Evolutionary conservation across 2,888 invertebrate species (phyloP).

Genomic region (Ceramica pisi): DNA sequence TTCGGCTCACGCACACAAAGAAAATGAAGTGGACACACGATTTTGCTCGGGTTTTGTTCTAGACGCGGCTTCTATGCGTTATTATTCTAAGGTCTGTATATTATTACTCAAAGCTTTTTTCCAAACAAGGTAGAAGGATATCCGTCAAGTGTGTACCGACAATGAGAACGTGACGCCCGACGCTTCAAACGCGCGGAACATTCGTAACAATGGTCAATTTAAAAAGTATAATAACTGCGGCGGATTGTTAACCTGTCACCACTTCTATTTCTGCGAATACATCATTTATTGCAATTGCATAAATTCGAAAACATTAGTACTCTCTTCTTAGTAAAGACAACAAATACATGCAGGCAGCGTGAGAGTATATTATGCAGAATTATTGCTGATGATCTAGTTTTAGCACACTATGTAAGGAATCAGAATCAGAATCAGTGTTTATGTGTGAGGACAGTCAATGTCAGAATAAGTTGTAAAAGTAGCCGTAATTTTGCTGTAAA

Average conservation of each 20-base stretch:
- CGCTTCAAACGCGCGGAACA: slow-evolving; percentile 34
- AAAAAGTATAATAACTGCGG: slow-evolving; percentile 41
- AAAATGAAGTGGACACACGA: no score
- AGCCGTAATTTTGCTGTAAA: background rate
- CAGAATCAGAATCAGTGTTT: no score
- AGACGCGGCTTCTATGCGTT: no score
- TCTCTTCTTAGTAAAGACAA: background rate
- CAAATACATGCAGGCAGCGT: background rate
- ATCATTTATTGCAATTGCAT: slow-evolving; percentile 8
- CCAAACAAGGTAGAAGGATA: slow-evolving; percentile 55
- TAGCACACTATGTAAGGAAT: no score
- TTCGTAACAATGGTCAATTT: slow-evolving; percentile 55
- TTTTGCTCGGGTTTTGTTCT: no score
- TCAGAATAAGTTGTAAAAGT: background rate
- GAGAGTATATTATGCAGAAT: background rate
- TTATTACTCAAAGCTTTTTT: slow-evolving; percentile 29
- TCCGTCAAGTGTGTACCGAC: slow-evolving; percentile 49
- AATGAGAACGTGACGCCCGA: slow-evolving; percentile 26
- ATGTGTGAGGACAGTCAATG: background rate
- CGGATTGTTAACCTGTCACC: slow-evolving; percentile 34
- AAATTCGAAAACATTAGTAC: background rate
- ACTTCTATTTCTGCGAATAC: slow-evolving; percentile 20
- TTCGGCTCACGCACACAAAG: no score
- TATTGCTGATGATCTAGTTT: no score
- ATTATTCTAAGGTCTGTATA: no score